Percentiles rank a stretch among this genome's conserved stretches.
Conservation (phyloP, 2,888 invertebrate genomes). For the Ypsolopha scabrella region DNA sequence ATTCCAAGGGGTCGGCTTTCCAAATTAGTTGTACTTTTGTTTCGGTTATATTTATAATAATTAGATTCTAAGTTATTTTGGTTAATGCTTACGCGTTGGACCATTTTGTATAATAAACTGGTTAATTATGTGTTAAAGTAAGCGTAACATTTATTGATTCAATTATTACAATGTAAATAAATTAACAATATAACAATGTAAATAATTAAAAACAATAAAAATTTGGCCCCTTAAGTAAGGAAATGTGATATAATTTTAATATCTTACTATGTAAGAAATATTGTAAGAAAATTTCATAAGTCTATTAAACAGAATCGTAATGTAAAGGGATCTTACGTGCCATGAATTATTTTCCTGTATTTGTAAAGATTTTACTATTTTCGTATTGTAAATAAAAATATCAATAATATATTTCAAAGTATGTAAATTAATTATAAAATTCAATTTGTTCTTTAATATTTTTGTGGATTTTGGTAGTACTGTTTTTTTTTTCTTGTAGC, state of each 20-base stretch:
- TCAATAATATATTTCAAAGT: neutral
- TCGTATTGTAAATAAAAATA: neutral
- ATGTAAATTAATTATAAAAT: neutral
- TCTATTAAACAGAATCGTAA: neutral
- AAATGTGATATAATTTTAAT: conserved; percentile 43
- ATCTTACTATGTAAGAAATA: neutral
- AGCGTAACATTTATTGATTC: no score
- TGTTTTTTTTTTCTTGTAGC: neutral
- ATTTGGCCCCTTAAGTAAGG: conserved; percentile 16
- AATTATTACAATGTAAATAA: no score
- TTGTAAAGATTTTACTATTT: neutral
- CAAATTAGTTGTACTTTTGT: conserved; percentile 16
- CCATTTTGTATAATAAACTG: neutral
- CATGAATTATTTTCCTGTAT: neutral
- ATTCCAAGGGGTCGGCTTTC: conserved; percentile 24
- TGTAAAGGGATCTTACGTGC: neutral
- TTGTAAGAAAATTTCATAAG: no score
- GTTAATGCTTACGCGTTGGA: neutral
- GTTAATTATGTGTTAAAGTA: no score
- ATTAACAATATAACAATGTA: no score
- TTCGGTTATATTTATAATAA: conserved; percentile 15
- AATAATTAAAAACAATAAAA: no score
- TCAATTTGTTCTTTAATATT: neutral
- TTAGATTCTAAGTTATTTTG: no score
- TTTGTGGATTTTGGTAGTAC: neutral